Evolutionary conservation across 2,113 vertebrate genomes (phyloP).

Genomic region (Narcine bancroftii): DNA sequence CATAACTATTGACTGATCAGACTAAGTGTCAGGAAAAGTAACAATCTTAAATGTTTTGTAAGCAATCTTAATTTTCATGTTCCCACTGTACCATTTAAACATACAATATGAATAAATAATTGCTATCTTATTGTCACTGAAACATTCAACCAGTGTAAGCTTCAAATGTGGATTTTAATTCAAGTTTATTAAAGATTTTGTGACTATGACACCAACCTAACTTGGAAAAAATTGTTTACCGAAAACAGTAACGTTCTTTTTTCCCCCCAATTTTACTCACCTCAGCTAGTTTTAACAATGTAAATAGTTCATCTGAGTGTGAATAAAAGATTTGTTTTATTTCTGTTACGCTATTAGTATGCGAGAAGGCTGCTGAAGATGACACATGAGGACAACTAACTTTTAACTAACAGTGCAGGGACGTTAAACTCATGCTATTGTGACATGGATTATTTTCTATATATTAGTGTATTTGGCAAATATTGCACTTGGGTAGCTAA

Average conservation of each 20-base stretch:
- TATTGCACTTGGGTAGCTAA: not conserved
- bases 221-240: not conserved
- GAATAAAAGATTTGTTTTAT: not conserved
- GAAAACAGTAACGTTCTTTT: not conserved
- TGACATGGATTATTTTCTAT: not conserved
- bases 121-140: not conserved
- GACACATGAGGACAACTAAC: not conserved
- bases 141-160: not conserved
- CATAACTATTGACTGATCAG: not conserved
- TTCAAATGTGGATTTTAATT: slow-evolving; percentile 6
- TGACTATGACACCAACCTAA: not conserved
- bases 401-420: not conserved
- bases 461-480: not conserved
- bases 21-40: not conserved
- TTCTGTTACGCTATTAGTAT: not conserved
- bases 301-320: too few species aligned
- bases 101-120: not conserved
- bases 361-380: too few species aligned
- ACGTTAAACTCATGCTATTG: not conserved
- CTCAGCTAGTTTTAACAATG: not conserved
- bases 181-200: not conserved
- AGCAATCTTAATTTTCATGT: not conserved
- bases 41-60: too few species aligned
- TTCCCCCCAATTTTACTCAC: not conserved
- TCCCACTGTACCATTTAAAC: not conserved